phyloP scores from a whole-genome alignment of 2,797 vertebrate genomes.

The Vultur gryphus region DNA sequence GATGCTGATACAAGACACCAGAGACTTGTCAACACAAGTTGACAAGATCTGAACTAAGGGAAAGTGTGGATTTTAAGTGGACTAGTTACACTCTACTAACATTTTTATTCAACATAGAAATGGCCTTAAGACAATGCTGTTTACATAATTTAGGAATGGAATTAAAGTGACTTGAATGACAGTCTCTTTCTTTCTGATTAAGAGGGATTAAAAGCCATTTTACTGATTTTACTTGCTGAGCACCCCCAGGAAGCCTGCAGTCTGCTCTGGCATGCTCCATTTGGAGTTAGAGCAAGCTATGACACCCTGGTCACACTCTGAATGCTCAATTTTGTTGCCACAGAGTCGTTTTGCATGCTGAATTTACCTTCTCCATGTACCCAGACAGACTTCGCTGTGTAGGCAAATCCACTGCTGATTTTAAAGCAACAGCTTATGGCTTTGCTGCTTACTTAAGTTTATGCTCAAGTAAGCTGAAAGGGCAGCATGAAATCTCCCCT shows the following conservation, averaged over 20 bases:
- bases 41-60: not conserved
- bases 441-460: not conserved
- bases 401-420: not conserved
- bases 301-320: not conserved
- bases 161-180: not conserved
- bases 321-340: not conserved
- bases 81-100: not conserved
- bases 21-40: not conserved
- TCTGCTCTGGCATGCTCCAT: not conserved
- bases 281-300: not conserved
- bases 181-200: not conserved
- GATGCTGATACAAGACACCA: not conserved
- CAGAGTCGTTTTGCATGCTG: not conserved
- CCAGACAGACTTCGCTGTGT: not conserved
- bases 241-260: not conserved
- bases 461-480: conserved; percentile 32
- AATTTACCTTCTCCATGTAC: not conserved
- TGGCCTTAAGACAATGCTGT: not conserved
- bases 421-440: conserved; percentile 21
- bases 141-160: not conserved
- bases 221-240: not conserved
- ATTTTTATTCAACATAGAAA: not conserved
- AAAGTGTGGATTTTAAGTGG: not conserved
- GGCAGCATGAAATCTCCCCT: not conserved
- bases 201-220: not conserved